These are phyloP conservation scores for Pocillopora grandis DNA, from an alignment of 92 coral and sea anemone species.

Conservation along the genomic window DNA sequence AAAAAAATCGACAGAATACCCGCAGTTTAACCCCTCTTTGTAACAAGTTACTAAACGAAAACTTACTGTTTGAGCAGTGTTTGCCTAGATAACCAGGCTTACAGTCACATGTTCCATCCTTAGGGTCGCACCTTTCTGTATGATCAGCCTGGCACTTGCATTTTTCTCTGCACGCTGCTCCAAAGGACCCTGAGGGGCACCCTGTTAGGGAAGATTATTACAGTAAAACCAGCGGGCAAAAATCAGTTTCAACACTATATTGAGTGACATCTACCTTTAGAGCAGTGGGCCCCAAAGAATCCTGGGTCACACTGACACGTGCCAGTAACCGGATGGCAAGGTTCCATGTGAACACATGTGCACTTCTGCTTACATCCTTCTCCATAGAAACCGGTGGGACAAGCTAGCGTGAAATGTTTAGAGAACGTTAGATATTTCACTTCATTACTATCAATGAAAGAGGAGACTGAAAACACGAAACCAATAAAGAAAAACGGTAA, in stretches of 20 bases:
- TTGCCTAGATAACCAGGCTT: slow-evolving; percentile 58
- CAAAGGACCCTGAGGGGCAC: slow-evolving; percentile 58
- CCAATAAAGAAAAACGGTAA: too few relatives aligned
- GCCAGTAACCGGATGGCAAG: slow-evolving; percentile 52
- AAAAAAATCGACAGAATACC: not conserved
- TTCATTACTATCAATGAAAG: too few relatives aligned
- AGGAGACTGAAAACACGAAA: too few relatives aligned
- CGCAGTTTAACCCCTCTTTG: too few relatives aligned
- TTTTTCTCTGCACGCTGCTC: slow-evolving; percentile 47
- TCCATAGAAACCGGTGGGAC: slow-evolving; percentile 48
- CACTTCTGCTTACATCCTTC: slow-evolving; percentile 44
- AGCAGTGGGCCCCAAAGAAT: slow-evolving; percentile 41
- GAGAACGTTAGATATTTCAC: too few relatives aligned
- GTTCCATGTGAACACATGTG: slow-evolving; percentile 49
- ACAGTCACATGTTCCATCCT: slow-evolving; percentile 59
- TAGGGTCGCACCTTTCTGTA: slow-evolving; percentile 44
- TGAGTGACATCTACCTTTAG: slow-evolving; percentile 20
- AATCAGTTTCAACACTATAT: too few relatives aligned
- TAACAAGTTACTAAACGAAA: too few relatives aligned
- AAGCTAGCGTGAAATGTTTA: slow-evolving; percentile 32
- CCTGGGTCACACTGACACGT: slow-evolving; percentile 55
- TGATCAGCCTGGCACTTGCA: slow-evolving; percentile 33
- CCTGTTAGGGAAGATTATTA: slow-evolving; percentile 10
- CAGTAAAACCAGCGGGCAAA: too few relatives aligned
- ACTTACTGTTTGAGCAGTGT: slow-evolving; percentile 53